Base-by-base conservation (phyloP, 1,140 invertebrate genomes). In the Rhagoletis zephyria region DNA sequence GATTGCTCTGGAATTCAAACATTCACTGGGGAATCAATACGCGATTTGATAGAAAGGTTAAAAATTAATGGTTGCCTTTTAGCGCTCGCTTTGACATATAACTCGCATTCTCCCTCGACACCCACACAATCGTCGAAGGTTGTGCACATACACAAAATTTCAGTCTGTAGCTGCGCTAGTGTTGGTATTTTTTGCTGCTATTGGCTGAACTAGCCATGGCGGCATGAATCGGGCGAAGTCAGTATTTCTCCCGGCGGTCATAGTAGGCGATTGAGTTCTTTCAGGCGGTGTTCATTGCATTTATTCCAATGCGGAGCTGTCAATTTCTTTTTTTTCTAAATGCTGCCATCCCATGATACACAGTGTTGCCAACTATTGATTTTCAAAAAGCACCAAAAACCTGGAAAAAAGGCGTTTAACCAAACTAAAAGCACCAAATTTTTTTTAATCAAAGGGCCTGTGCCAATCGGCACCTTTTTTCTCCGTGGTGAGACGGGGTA, bases 61-160 rank as follows among this genome's bases (percentile, higher is more conserved):
- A 63, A 4, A 65, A 40, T 60, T 70, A n/a, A 85, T 85, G 81
- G 51, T 12, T 40, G 48, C 30, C 42, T 86, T 86, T 64, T 65
- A 64, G 51, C 86, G 48, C 86, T 87, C 65, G 65, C 56, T 87
- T 87, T 59, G 70, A 81, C 74, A 85, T 77, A 86, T 86, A 92
- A 92, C 90, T 92, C 91, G 91, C 91, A 91, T 92, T 92, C 91
- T 92, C 91, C 91, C 91, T 89, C 87, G 85, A 63, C 90, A 90
- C 90, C 30, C 89, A 92, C 89, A 92, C 91, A 30, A 14, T 77
- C 85, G 88, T 88, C 89, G 85, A 88, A 85, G 40, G 16, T n/a
- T 10, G 59, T 87, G 63, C 67, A 88, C 63, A 60, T 61, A 87
- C n/a, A 87, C 42, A 81, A 77, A 77, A 89, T 89, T 92, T 90